Evolutionary conservation across 2,888 invertebrate genomes (phyloP).

Genomic region (Agonopterix arenella): DNA sequence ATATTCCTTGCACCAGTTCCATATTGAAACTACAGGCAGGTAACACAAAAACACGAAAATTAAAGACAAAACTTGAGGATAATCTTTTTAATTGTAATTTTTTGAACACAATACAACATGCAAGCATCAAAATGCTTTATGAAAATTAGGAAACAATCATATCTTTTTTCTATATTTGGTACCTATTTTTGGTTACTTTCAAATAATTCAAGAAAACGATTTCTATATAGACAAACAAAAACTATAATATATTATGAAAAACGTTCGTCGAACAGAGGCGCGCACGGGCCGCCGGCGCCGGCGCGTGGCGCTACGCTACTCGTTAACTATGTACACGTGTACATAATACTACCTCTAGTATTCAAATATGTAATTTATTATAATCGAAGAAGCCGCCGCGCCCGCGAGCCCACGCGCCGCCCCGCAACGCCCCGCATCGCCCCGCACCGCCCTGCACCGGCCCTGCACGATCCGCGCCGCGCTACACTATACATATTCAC

Average conservation of each 20-base stretch:
- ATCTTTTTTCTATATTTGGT: slow-evolving; percentile 70
- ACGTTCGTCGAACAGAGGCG: slow-evolving; percentile 45
- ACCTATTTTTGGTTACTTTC: slow-evolving; percentile 75
- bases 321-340: slow-evolving; percentile 22
- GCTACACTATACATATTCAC: slow-evolving; percentile 43
- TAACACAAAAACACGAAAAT: not conserved
- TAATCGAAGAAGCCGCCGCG: slow-evolving; percentile 20
- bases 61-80: slow-evolving; percentile 31
- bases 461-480: slow-evolving; percentile 6
- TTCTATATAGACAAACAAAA: slow-evolving; percentile 72
- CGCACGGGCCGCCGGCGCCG: slow-evolving; percentile 7
- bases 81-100: slow-evolving; percentile 71
- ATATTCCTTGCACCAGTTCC: no score
- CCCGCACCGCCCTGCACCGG: slow-evolving; percentile 12
- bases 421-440: slow-evolving; percentile 14
- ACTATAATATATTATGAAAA: slow-evolving; percentile 74
- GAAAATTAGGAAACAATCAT: slow-evolving; percentile 73
- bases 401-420: slow-evolving; percentile 12
- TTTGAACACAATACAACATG: slow-evolving; percentile 78
- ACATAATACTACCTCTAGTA: slow-evolving; percentile 25
- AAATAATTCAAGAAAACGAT: slow-evolving; percentile 70
- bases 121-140: slow-evolving; percentile 75
- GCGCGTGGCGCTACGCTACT: slow-evolving; percentile 1
- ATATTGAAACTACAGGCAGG: no score
- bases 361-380: slow-evolving; percentile 29